phyloP scores from a whole-genome alignment of 2,888 invertebrate species.

The Cactoblastis cactorum region DNA sequence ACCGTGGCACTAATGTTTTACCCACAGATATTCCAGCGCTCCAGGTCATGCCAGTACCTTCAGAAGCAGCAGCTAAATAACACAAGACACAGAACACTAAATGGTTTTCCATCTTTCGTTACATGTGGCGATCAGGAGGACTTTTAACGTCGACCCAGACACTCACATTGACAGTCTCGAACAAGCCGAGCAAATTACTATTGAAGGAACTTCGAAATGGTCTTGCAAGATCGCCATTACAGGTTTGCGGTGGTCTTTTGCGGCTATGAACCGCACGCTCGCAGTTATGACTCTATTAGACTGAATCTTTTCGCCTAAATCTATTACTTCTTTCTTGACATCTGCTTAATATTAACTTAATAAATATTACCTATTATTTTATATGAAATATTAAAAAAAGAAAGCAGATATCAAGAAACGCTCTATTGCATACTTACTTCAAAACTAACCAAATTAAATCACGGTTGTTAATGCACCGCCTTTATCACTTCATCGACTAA shows the following conservation, averaged over 20 bases:
- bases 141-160: slow-evolving; percentile 98
- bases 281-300: slow-evolving; percentile 77
- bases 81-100: slow-evolving; percentile 63
- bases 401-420: slow-evolving; percentile 59
- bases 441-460: slow-evolving; percentile 60
- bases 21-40: slow-evolving; percentile 17
- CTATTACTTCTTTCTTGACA: slow-evolving; percentile 62
- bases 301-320: slow-evolving; percentile 70
- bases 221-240: slow-evolving; percentile 99
- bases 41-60: slow-evolving; percentile 19
- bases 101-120: slow-evolving; percentile 69
- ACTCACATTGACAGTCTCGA: slow-evolving; percentile 98
- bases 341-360: slow-evolving; percentile 54
- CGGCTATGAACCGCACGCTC: slow-evolving; percentile 76
- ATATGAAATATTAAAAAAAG: slow-evolving; percentile 11
- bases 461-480: slow-evolving; percentile 75
- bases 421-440: slow-evolving; percentile 65
- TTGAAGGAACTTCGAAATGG: slow-evolving; percentile 99
- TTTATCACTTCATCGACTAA: slow-evolving; percentile 63
- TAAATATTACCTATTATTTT: slow-evolving; percentile 9
- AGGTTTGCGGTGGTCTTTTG: slow-evolving; percentile 87
- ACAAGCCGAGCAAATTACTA: slow-evolving; percentile 98
- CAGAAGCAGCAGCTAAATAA: slow-evolving; percentile 30
- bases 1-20: slow-evolving; percentile 39
- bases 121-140: slow-evolving; percentile 87